Evolutionary conservation across 2,888 invertebrate species (phyloP).

Genomic region (Onchidella celtica): DNA sequence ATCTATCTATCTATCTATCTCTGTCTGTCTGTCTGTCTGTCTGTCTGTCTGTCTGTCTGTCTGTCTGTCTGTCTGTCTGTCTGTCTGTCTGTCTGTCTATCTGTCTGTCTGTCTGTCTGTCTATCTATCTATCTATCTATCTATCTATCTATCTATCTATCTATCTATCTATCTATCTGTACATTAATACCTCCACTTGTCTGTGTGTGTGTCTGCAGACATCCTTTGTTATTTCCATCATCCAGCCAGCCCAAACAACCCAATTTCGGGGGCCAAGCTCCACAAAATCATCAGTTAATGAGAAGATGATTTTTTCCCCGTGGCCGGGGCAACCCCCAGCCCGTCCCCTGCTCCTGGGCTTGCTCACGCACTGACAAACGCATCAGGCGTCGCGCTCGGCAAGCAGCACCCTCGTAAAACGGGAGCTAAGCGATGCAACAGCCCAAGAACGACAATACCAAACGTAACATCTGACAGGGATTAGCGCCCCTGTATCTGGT

Average conservation of each 20-base stretch:
- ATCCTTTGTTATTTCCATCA: too few relatives aligned
- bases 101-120: background rate
- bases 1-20: background rate
- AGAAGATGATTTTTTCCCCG: slow-evolving; percentile 6
- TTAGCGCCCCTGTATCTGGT: slow-evolving; percentile 43
- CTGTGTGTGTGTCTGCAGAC: background rate
- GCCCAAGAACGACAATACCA: slow-evolving; percentile 38
- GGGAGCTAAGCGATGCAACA: slow-evolving; percentile 22
- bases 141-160: background rate
- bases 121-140: background rate
- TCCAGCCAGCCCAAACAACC: background rate
- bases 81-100: background rate
- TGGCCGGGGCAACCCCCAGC: background rate
- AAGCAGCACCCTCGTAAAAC: slow-evolving; percentile 12
- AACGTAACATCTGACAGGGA: slow-evolving; percentile 39
- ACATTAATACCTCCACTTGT: background rate
- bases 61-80: background rate
- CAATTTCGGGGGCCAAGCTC: background rate
- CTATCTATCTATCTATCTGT: background rate
- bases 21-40: background rate
- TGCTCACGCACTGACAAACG: slow-evolving; percentile 18
- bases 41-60: background rate
- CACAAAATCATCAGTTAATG: slow-evolving; percentile 26
- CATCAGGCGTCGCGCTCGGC: slow-evolving; percentile 32
- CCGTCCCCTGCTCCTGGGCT: background rate